A percentile compares a stretch with the other conserved stretches of the same genome.
These are phyloP conservation scores for Brachyhypopomus occidentalis DNA, from an alignment of 2,113 vertebrate species.

Conservation along the genomic window DNA sequence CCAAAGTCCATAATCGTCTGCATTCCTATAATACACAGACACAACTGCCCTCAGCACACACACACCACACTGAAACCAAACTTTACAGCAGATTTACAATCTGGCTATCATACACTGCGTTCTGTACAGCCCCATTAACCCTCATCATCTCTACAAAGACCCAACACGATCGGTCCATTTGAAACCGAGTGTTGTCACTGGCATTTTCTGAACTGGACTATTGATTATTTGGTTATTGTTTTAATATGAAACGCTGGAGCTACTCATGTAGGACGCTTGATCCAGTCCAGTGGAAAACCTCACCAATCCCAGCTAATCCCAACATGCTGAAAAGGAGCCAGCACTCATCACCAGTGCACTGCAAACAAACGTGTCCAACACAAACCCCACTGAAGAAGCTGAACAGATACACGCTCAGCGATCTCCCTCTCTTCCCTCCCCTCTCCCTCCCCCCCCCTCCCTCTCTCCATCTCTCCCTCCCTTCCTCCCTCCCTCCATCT, in stretches of 20 bases:
- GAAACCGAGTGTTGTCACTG: neutral
- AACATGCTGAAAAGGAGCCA: neutral
- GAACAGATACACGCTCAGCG: neutral
- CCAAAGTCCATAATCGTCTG: neutral
- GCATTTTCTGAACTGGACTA: neutral
- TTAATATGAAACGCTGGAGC: neutral
- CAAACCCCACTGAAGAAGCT: neutral
- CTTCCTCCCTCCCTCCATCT: too few species aligned
- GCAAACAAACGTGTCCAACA: neutral
- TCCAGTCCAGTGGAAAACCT: neutral
- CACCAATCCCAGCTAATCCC: neutral
- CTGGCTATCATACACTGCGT: neutral
- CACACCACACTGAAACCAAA: neutral
- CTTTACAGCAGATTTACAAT: neutral
- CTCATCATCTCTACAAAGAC: neutral
- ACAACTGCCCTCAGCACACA: neutral
- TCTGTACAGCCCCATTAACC: neutral
- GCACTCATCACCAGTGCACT: neutral
- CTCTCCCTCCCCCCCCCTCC: neutral
- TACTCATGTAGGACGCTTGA: neutral
- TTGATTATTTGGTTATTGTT: neutral
- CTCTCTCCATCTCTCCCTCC: too few species aligned
- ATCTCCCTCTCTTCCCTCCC: too few species aligned
- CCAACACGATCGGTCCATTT: slow-evolving; percentile 19
- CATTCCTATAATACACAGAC: neutral